These are phyloP conservation scores for Carcinoscorpius rotundicauda DNA, from an alignment of 1,140 invertebrate species.

Conservation along the genomic window DNA sequence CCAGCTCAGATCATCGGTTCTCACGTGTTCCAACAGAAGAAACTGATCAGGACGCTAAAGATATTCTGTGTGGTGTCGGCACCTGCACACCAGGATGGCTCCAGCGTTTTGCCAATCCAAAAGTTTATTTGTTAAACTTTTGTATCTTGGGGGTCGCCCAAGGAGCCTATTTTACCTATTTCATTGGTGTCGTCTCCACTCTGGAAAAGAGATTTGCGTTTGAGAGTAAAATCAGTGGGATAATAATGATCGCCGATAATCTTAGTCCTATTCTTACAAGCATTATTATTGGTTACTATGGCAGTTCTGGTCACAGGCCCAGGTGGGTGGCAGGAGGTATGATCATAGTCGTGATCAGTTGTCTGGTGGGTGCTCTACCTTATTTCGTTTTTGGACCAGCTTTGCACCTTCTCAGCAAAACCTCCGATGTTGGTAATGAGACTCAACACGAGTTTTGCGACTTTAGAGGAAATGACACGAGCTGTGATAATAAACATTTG, in stretches of 20 bases:
- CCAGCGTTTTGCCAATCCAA: slow-evolving; percentile 57
- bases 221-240: slow-evolving; percentile 56
- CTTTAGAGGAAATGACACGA: neutral
- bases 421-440: neutral
- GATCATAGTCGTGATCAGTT: slow-evolving; percentile 51
- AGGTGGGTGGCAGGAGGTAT: slow-evolving; percentile 55
- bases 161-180: slow-evolving; percentile 60
- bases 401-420: slow-evolving; percentile 5
- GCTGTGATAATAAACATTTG: slow-evolving; percentile 32
- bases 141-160: slow-evolving; percentile 57
- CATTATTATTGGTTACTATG: slow-evolving; percentile 48
- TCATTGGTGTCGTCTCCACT: slow-evolving; percentile 61
- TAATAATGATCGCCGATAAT: slow-evolving; percentile 26
- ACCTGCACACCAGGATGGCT: slow-evolving; percentile 47
- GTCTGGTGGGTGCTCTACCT: slow-evolving; percentile 48
- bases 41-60: neutral
- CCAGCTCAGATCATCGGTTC: too few species aligned
- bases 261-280: slow-evolving; percentile 41
- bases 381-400: slow-evolving; percentile 51
- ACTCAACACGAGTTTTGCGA: slow-evolving; percentile 10
- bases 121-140: slow-evolving; percentile 56
- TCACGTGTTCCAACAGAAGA: too few species aligned
- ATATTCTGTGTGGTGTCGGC: slow-evolving; percentile 42
- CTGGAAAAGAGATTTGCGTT: slow-evolving; percentile 69
- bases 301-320: slow-evolving; percentile 49